Percentiles rank a stretch among this genome's conserved stretches.
Evolutionary conservation across 30 jellyfish, hydroid and myxozoan species (phyloP).

Genomic region (Aurelia aurita complex sp. Pacific): DNA sequence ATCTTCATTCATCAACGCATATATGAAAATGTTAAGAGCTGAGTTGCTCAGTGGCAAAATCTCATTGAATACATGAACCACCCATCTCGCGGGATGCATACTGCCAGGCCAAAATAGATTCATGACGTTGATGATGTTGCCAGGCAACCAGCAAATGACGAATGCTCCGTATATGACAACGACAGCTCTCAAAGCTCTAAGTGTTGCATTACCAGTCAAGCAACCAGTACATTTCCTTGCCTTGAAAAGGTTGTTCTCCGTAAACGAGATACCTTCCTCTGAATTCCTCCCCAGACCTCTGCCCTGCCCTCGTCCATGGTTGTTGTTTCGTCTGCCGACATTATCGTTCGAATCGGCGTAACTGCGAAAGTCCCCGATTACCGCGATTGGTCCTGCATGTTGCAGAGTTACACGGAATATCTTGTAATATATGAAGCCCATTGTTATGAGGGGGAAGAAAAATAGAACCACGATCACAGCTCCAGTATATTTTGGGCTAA

Average conservation of each 20-base stretch:
- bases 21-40: slow-evolving; percentile 70
- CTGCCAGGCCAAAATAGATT: slow-evolving; percentile 31
- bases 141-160: slow-evolving; percentile 88
- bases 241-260: not conserved
- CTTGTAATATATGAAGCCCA: slow-evolving; percentile 65
- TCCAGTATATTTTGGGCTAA: slow-evolving; percentile 19
- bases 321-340: no score
- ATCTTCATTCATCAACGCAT: slow-evolving; percentile 70
- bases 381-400: slow-evolving; percentile 62
- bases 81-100: slow-evolving; percentile 41
- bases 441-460: slow-evolving; percentile 61
- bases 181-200: slow-evolving; percentile 21
- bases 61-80: slow-evolving; percentile 39
- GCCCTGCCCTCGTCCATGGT: no score
- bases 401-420: slow-evolving; percentile 62
- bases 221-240: not conserved
- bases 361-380: not conserved
- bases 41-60: slow-evolving; percentile 69
- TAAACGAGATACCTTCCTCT: not conserved
- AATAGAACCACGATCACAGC: slow-evolving; percentile 24
- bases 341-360: not conserved
- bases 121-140: slow-evolving; percentile 18
- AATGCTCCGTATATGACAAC: slow-evolving; percentile 67
- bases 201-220: slow-evolving; percentile 10
- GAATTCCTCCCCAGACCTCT: not conserved